A percentile compares a stretch with the other conserved stretches of the same genome.
These are phyloP conservation scores for Takifugu bimaculatus DNA, from an alignment of 2,113 vertebrate species.

Conservation along the genomic window DNA sequence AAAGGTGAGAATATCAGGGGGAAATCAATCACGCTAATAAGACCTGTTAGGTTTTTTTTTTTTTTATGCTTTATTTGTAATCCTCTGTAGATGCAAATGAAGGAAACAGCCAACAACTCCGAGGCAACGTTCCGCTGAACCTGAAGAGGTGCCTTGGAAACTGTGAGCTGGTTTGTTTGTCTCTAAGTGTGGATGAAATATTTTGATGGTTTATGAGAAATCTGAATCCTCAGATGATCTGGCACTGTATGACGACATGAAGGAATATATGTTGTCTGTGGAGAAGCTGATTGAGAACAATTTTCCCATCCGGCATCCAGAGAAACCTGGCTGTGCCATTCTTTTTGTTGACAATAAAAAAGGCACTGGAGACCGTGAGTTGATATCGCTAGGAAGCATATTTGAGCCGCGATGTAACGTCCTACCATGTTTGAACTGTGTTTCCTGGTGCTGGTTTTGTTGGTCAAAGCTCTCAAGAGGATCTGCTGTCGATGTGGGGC, in stretches of 20 bases:
- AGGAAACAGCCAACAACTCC: slow-evolving; percentile 38
- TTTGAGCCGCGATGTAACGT: slow-evolving; percentile 2
- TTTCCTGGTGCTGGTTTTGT: neutral
- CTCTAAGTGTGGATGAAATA: neutral
- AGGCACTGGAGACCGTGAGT: slow-evolving; percentile 61
- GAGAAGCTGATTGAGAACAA: slow-evolving; percentile 73
- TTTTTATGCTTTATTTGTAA: neutral
- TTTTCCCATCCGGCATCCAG: slow-evolving; percentile 71
- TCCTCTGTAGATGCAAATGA: slow-evolving; percentile 53
- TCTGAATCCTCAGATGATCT: slow-evolving; percentile 42
- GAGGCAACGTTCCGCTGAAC: slow-evolving; percentile 68
- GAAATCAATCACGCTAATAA: neutral
- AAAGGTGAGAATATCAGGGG: slow-evolving; percentile 52
- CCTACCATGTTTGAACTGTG: slow-evolving; percentile 1
- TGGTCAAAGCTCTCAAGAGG: slow-evolving; percentile 69
- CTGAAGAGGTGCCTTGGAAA: slow-evolving; percentile 40
- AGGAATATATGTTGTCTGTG: slow-evolving; percentile 75
- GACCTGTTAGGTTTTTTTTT: neutral
- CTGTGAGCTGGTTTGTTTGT: slow-evolving; percentile 36
- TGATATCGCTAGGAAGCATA: neutral
- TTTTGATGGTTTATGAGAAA: neutral
- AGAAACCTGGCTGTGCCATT: slow-evolving; percentile 67
- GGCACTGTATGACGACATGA: slow-evolving; percentile 71
- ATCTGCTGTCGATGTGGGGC: slow-evolving; percentile 79
- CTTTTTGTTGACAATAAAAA: slow-evolving; percentile 68